A percentile compares a stretch with the other conserved stretches of the same genome.
Evolutionary conservation across 2,888 invertebrate species (phyloP).

Genomic region (Aelia acuminata): DNA sequence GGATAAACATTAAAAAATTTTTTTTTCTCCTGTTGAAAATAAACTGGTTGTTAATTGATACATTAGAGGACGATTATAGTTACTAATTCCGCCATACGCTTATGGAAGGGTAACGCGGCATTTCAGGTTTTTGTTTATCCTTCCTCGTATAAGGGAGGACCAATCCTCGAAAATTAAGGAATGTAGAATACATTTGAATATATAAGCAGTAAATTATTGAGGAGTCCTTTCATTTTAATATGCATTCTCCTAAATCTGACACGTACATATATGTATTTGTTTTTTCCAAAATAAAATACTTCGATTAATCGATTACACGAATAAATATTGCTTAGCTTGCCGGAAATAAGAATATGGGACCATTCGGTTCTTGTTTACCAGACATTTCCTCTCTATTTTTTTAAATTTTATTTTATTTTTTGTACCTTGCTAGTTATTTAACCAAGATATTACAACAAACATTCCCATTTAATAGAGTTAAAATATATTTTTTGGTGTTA

Average conservation of each 20-base stretch:
- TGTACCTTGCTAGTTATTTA: too few species aligned
- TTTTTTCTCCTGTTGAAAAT: not conserved
- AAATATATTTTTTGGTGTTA: too few species aligned
- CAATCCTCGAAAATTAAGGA: conserved; percentile 13
- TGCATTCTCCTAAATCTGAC: not conserved
- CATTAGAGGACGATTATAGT: not conserved
- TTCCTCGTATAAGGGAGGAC: not conserved
- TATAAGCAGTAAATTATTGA: conserved; percentile 27
- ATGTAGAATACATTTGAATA: conserved; percentile 36
- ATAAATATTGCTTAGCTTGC: not conserved
- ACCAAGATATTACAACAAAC: too few species aligned
- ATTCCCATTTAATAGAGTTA: too few species aligned
- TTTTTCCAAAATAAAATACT: not conserved
- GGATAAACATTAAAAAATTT: too few species aligned
- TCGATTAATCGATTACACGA: not conserved
- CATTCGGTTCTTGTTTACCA: not conserved
- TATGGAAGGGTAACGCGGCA: not conserved
- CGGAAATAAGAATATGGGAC: not conserved
- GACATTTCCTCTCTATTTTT: not conserved
- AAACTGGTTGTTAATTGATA: not conserved
- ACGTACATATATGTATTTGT: not conserved
- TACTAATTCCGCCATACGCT: not conserved
- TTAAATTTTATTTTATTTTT: too few species aligned
- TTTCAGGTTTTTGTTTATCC: conserved; percentile 12
- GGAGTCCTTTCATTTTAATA: not conserved